Percentiles rank a stretch among this genome's conserved stretches.
Conservation (phyloP, 2,797 vertebrate genomes). For the Crenuchus spilurus region DNA sequence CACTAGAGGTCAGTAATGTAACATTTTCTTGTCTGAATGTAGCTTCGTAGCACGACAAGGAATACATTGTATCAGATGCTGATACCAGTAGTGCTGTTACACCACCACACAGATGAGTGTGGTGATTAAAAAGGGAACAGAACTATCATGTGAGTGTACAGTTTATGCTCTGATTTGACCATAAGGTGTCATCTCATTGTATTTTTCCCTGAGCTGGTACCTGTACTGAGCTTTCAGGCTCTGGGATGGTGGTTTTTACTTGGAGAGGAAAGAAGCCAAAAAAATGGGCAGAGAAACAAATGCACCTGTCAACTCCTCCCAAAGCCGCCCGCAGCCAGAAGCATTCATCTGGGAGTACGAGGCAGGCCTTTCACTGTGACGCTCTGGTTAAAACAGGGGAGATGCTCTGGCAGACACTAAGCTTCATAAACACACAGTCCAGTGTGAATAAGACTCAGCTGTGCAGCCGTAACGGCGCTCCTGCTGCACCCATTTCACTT, state of each 20-base stretch:
- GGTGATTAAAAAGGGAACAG: too few species aligned
- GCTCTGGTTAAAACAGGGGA: conserved; percentile 13
- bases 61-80: too few species aligned
- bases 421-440: conserved; percentile 22
- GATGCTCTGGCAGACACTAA: conserved; percentile 4
- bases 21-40: too few species aligned
- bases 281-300: conserved; percentile 4
- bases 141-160: too few species aligned
- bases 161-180: too few species aligned
- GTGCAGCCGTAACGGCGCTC: too few species aligned
- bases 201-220: too few species aligned
- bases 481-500: conserved; percentile 1
- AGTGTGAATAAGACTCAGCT: conserved; percentile 20
- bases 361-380: neutral
- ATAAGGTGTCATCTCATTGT: too few species aligned
- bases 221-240: neutral
- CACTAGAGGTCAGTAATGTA: too few species aligned
- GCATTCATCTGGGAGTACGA: conserved; percentile 17
- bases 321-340: conserved; percentile 16
- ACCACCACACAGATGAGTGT: too few species aligned
- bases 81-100: too few species aligned
- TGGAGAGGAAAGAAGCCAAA: neutral
- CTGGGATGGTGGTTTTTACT: neutral
- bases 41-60: too few species aligned
- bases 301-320: conserved; percentile 31